These are phyloP conservation scores for Ganaspis brasiliensis DNA, from an alignment of 2,888 invertebrate species.

Conservation along the genomic window DNA sequence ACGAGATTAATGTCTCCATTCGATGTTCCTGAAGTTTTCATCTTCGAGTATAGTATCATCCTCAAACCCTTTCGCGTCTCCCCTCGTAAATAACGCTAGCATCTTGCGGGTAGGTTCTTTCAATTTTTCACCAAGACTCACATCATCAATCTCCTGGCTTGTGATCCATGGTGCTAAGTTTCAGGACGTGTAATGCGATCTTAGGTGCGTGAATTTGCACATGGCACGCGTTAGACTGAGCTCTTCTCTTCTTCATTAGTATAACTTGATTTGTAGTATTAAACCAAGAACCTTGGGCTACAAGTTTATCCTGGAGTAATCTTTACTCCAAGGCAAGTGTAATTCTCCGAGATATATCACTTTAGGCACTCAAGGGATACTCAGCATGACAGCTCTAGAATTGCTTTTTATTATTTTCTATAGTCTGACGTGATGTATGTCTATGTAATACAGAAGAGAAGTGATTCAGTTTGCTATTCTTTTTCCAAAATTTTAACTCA, in stretches of 20 bases:
- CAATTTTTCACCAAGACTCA: constrained; percentile 60
- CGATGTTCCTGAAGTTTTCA: constrained; percentile 58
- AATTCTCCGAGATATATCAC: constrained; percentile 31
- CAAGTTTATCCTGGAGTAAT: constrained; percentile 38
- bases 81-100: constrained; percentile 57
- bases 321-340: constrained; percentile 22
- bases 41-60: constrained; percentile 50
- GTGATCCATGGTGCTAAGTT: constrained; percentile 47
- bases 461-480: constrained; percentile 2
- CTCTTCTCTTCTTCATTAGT: constrained; percentile 30
- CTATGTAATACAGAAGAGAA: neutral
- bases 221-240: neutral
- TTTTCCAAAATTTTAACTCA: neutral
- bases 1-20: constrained; percentile 61
- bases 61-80: constrained; percentile 43
- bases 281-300: constrained; percentile 34
- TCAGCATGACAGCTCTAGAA: constrained; percentile 36
- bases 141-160: constrained; percentile 58
- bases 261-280: constrained; percentile 21
- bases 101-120: constrained; percentile 54
- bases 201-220: constrained; percentile 40
- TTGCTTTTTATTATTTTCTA: constrained; percentile 36
- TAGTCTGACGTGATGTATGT: constrained; percentile 21
- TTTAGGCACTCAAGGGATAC: constrained; percentile 38
- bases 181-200: constrained; percentile 17